Percentiles rank a stretch among this genome's conserved stretches.
phyloP scores from a whole-genome alignment of 2,888 invertebrate species.

The Reticulitermes lucifugus region DNA sequence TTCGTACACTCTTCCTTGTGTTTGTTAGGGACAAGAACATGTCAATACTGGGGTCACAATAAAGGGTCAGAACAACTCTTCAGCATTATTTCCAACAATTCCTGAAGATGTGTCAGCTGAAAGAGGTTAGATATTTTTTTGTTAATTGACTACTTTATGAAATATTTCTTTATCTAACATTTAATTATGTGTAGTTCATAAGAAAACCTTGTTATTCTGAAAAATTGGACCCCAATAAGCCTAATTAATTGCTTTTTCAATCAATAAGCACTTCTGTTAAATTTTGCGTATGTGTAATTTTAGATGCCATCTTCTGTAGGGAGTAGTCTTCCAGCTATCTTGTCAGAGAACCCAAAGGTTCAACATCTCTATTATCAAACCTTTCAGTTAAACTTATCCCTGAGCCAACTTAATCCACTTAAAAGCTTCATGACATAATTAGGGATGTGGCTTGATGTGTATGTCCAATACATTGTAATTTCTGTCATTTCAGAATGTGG shows the following conservation, averaged over 20 bases:
- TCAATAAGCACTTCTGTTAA: no score
- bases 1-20: constrained; percentile 35
- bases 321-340: no score
- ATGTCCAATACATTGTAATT: no score
- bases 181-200: background rate
- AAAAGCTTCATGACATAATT: no score
- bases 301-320: no score
- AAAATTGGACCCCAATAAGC: background rate
- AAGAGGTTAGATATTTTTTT: constrained; percentile 49
- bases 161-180: background rate
- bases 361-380: no score
- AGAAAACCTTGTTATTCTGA: background rate
- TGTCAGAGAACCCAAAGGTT: no score
- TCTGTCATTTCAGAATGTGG: no score
- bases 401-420: no score
- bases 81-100: constrained; percentile 48
- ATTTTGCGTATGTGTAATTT: no score
- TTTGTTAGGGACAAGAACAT: constrained; percentile 50
- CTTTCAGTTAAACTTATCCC: no score
- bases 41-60: constrained; percentile 45
- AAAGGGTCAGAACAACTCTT: constrained; percentile 45
- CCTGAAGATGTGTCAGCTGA: constrained; percentile 45
- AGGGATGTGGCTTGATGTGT: no score
- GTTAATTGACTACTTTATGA: background rate
- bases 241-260: background rate